phyloP scores from a whole-genome alignment of 1,140 invertebrate genomes.

The Hesperophylax magnus region DNA sequence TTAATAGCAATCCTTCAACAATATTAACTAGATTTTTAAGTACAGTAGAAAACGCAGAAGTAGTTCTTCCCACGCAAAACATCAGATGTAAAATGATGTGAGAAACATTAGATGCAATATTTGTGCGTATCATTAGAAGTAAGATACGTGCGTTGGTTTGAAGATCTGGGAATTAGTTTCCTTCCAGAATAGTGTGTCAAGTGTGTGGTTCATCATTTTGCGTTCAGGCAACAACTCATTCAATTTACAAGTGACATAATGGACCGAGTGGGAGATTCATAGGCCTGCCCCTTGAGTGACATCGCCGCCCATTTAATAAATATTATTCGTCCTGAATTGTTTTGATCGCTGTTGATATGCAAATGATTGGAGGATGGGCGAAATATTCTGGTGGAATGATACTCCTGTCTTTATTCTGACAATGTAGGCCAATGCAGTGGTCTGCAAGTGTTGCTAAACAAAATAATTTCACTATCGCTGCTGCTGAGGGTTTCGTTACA shows the following conservation, averaged over 20 bases:
- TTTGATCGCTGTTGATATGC: neutral
- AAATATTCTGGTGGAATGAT: too few species aligned
- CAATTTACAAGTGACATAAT: constrained; percentile 3
- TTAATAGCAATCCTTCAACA: too few species aligned
- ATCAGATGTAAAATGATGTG: neutral
- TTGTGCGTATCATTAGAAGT: neutral
- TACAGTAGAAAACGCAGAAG: too few species aligned
- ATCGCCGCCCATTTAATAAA: neutral
- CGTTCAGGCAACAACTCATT: neutral
- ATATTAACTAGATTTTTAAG: too few species aligned
- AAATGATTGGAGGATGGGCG: too few species aligned
- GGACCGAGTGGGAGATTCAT: neutral
- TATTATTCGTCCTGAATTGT: neutral
- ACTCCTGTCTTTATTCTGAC: too few species aligned
- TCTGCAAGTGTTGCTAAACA: too few species aligned
- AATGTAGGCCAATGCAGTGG: too few species aligned
- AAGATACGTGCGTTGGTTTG: neutral
- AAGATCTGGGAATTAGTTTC: neutral
- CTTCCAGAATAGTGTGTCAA: neutral
- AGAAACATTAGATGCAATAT: neutral
- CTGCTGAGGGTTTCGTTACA: too few species aligned
- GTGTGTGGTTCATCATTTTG: neutral
- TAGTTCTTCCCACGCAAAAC: too few species aligned
- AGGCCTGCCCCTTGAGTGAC: neutral
- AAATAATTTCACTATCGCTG: too few species aligned